Conservation (phyloP, 1,140 invertebrate genomes). For the Macrobrachium nipponense region DNA sequence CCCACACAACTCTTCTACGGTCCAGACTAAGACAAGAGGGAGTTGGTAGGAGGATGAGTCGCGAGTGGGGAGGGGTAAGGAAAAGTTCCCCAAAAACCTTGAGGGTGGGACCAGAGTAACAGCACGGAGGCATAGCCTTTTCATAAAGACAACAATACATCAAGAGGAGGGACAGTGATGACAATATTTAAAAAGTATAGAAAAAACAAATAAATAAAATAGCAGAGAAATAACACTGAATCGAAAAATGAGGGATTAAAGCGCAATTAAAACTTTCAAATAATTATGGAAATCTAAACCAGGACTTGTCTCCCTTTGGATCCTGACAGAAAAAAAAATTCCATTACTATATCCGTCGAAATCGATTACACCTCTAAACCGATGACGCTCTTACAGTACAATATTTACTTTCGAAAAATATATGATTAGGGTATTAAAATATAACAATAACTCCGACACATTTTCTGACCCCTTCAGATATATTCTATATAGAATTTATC, state of each 20-base stretch:
- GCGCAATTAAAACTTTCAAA: background rate
- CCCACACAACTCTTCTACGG: background rate
- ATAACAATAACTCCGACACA: too few relatives aligned
- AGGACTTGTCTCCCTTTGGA: too few relatives aligned
- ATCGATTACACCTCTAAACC: too few relatives aligned
- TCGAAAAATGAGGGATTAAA: background rate
- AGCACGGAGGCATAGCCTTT: background rate
- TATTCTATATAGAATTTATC: too few relatives aligned
- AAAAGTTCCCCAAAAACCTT: background rate
- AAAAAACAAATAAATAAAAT: background rate
- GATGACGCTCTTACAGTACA: too few relatives aligned
- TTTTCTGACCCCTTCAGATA: too few relatives aligned
- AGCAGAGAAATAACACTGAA: background rate
- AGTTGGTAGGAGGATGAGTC: background rate
- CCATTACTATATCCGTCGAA: too few relatives aligned
- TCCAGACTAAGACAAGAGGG: background rate
- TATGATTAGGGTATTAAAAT: too few relatives aligned
- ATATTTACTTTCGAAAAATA: too few relatives aligned
- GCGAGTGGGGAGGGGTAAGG: background rate
- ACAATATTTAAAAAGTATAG: background rate
- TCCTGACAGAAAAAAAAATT: too few relatives aligned
- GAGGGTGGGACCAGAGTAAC: background rate
- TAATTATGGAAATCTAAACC: too few relatives aligned
- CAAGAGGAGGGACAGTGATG: background rate
- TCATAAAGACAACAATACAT: too few relatives aligned